Conservation (phyloP, 37 sponge, comb jelly and placozoan genomes). For the Haliclona indistincta region DNA sequence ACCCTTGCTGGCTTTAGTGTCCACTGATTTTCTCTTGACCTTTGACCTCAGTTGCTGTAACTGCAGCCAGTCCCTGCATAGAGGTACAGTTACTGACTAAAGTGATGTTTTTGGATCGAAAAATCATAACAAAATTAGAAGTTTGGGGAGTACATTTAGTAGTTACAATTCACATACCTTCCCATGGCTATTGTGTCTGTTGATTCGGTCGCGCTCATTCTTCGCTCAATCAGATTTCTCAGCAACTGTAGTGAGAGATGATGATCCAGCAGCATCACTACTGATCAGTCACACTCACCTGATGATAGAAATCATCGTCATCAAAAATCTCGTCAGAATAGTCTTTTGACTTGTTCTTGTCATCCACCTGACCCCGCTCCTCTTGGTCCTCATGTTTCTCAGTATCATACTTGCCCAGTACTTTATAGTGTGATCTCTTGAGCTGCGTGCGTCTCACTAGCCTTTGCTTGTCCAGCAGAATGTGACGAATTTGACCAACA, state of each 20-base stretch:
- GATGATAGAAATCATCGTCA: conserved; percentile 96
- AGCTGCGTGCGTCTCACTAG: conserved; percentile 77
- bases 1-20: conserved; percentile 96
- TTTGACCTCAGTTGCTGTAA: conserved; percentile 77
- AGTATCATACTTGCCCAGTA: conserved; percentile 56
- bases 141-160: background rate
- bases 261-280: conserved; percentile 4
- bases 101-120: background rate
- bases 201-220: conserved; percentile 52
- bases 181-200: conserved; percentile 78
- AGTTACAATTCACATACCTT: conserved; percentile 15
- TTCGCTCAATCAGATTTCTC: conserved; percentile 71
- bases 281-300: conserved; percentile 30
- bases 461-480: conserved; percentile 57
- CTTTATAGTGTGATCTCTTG: conserved; percentile 46
- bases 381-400: background rate
- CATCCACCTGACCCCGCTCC: background rate
- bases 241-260: conserved; percentile 30
- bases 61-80: conserved; percentile 74
- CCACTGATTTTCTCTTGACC: conserved; percentile 79
- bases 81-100: background rate
- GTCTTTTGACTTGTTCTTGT: conserved; percentile 8
- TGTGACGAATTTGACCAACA: conserved; percentile 17
- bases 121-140: background rate
- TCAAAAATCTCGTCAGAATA: conserved; percentile 90